phyloP scores from a whole-genome alignment of 2,113 vertebrate species.

The Crocuta crocuta region DNA sequence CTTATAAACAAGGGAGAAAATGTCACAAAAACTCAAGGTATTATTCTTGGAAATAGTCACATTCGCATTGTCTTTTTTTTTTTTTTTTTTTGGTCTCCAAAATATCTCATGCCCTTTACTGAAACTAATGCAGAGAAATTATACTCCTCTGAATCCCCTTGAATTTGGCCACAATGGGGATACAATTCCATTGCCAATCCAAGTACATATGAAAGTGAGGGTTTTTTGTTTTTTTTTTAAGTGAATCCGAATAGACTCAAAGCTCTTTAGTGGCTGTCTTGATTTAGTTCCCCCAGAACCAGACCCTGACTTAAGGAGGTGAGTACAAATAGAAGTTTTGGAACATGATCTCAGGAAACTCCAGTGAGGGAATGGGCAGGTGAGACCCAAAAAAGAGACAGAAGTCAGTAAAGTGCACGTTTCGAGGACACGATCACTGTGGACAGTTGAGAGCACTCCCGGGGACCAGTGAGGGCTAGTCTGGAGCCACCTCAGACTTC shows the following conservation, averaged over 20 bases:
- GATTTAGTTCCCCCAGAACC: conserved; percentile 27
- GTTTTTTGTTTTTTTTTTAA: not conserved
- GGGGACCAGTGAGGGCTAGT: not conserved
- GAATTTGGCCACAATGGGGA: not conserved
- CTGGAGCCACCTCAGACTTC: not conserved
- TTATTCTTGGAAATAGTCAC: conserved; percentile 76
- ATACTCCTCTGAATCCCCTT: conserved; percentile 11
- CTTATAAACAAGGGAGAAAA: conserved; percentile 81
- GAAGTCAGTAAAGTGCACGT: not conserved
- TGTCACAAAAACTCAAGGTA: conserved; percentile 79
- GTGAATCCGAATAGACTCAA: conserved; percentile 25
- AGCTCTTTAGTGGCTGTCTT: not conserved
- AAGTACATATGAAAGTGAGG: not conserved
- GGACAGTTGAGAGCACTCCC: not conserved
- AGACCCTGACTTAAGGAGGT: conserved; percentile 10
- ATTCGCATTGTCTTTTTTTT: conserved; percentile 43
- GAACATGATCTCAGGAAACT: not conserved
- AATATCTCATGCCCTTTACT: conserved; percentile 70
- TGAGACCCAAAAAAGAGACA: not conserved
- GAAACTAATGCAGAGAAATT: conserved; percentile 18
- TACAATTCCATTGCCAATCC: not conserved
- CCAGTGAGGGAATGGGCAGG: not conserved
- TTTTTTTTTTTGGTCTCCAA: conserved; percentile 14
- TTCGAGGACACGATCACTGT: not conserved
- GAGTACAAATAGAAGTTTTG: not conserved